Base-by-base conservation (phyloP, 64 coral and sea anemone genomes). In the Exaiptasia diaphana region DNA sequence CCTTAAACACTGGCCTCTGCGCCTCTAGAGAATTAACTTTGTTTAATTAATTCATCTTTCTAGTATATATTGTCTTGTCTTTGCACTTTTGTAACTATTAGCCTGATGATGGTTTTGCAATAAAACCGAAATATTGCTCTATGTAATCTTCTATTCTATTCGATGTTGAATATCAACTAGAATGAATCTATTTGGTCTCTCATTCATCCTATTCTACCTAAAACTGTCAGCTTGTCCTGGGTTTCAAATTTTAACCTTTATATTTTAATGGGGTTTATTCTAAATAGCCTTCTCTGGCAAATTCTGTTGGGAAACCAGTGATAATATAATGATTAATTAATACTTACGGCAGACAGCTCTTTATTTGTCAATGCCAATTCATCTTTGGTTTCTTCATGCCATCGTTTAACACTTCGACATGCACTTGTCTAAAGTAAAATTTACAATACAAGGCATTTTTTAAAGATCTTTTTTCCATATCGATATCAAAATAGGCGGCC, bases 391-490 rank as follows among this genome's bases (percentile, higher is more conserved):
- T 93, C 91, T 12, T 88, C 85, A n/a, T 56, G 53, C 53, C 85
- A 76, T 23, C 86, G 78, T 62, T 87, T 83, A 17, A 87, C 45
- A 42, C 77, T 50, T 2, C 79, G 78, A 23, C 58, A 54, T 28
- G 83, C 85, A 88, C 91, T 93, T 75, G 86, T 76, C 91, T 93
- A 36, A n/a, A n/a, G n/a, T n/a, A n/a, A n/a, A n/a, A n/a, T n/a
- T n/a, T n/a, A n/a, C n/a, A n/a, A n/a, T n/a, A n/a, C n/a, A n/a
- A n/a, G n/a, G n/a, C n/a, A n/a, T n/a, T n/a, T n/a, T n/a, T n/a
- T n/a, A n/a, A n/a, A n/a, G n/a, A n/a, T n/a, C n/a, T n/a, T n/a
- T n/a, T n/a, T n/a, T n/a, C n/a, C n/a, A n/a, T n/a, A n/a, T n/a
- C n/a, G n/a, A n/a, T n/a, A n/a, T n/a, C n/a, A n/a, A n/a, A n/a